Evolutionary conservation across 2,888 invertebrate genomes (phyloP).

Genomic region (Trypoxylon attenuatum): DNA sequence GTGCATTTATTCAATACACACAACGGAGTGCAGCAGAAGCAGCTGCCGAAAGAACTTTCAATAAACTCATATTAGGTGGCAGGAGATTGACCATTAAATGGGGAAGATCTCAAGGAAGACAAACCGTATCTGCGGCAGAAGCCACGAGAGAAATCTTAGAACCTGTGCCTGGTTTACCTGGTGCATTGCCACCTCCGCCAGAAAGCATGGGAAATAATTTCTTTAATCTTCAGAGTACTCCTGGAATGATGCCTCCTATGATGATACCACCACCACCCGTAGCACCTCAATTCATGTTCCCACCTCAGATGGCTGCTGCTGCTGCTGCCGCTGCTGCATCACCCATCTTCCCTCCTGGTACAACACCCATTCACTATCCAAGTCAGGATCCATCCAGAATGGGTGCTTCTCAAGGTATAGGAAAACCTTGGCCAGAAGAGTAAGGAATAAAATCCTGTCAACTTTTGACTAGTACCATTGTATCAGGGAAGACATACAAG

Average conservation of each 20-base stretch:
- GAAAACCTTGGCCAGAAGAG: conserved; percentile 73
- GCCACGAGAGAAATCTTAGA: conserved; percentile 79
- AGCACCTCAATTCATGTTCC: conserved; percentile 74
- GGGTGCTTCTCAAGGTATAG: conserved; percentile 79
- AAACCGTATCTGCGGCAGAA: conserved; percentile 75
- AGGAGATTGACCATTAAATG: conserved; percentile 97
- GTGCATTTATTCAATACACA: conserved; percentile 98
- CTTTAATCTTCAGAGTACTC: conserved; percentile 78
- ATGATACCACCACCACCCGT: conserved; percentile 75
- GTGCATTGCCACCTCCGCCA: conserved; percentile 80
- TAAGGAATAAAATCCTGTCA: conserved; percentile 32
- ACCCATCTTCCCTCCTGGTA: conserved; percentile 76
- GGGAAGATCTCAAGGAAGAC: conserved; percentile 95
- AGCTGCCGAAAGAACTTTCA: conserved; percentile 97
- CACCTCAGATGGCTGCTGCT: conserved; percentile 73
- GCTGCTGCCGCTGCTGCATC: conserved; percentile 74
- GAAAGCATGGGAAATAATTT: conserved; percentile 81
- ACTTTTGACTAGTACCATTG: too few species aligned
- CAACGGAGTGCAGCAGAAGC: conserved; percentile 91
- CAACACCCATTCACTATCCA: conserved; percentile 89
- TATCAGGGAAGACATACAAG: too few species aligned
- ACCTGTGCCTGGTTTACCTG: conserved; percentile 87
- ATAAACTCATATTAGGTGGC: conserved; percentile 90
- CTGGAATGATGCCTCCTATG: conserved; percentile 70
- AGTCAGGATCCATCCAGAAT: conserved; percentile 97